phyloP scores from a whole-genome alignment of 23 tunicate genomes.

The Trididemnum nubilum region DNA sequence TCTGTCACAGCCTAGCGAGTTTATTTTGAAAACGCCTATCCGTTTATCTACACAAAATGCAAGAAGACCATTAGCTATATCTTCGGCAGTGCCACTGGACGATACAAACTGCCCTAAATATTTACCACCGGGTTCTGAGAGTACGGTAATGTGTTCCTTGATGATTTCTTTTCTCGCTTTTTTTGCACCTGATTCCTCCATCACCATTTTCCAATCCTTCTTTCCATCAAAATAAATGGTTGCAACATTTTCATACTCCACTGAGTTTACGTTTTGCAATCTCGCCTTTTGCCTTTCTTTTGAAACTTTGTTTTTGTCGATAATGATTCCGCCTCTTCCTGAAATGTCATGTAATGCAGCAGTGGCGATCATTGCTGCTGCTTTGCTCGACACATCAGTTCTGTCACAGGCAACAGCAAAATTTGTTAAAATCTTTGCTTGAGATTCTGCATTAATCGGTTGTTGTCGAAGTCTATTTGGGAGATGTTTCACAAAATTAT shows the following conservation, averaged over 20 bases:
- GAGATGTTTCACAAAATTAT: neutral
- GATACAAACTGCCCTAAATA: neutral
- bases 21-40: neutral
- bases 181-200: neutral
- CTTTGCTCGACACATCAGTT: constrained; percentile 6
- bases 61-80: neutral
- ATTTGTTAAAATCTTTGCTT: neutral
- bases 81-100: neutral
- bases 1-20: neutral
- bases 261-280: neutral
- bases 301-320: neutral
- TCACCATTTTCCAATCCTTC: neutral
- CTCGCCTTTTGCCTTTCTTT: neutral
- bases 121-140: neutral
- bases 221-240: neutral
- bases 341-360: neutral
- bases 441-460: neutral
- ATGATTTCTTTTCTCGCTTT: neutral
- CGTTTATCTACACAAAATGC: neutral
- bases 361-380: neutral
- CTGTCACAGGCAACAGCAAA: constrained; percentile 8
- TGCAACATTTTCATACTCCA: neutral
- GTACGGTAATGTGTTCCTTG: neutral
- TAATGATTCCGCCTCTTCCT: neutral
- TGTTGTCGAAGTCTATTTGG: neutral